Base-by-base conservation (phyloP, 1,140 invertebrate species). In the Carposina sasakii region DNA sequence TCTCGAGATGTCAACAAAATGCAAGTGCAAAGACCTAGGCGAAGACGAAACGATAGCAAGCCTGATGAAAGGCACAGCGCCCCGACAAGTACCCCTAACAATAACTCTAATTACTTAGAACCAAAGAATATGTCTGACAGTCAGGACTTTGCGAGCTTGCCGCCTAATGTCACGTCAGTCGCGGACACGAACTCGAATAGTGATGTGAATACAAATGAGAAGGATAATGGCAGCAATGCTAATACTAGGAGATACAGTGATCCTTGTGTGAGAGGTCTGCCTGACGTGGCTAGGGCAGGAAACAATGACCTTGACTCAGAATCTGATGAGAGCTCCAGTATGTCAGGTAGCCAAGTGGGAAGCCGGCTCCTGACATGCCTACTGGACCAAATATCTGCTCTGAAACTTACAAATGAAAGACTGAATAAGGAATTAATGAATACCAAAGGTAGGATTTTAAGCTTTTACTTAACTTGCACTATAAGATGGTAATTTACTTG, bases 361-460 rank as follows among this genome's bases (percentile, higher is more conserved):
- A 82, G 72, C 45, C 66, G 77, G 28, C 55, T 86, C 16, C 48
- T 86, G 21, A 69, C 72, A 45, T 85, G 76, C 54, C 71, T 86
- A 22, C 56, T 86, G 30, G 85, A 86, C 52, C 85, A 86, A 61
- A 86, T 86, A 56, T 57, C 74, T 44, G 60, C 73, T 21, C 57
- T 86, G 10, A 86, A 86, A 61, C 60, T 72, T 22, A 63, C 69
- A 36, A 86, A 86, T 71, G 77, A 81, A 59, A 79, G 76, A 69
- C 67, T 86, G 43, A 81, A 60, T 52, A 85, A 82, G 63, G 85
- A 85, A 28, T 65, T 86, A 64, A 61, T 74, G 44, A 81, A 85
- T 36, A 81, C 76, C 16, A 85, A 63, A 79, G 78, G 84, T 86
- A 57, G 70, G 68, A 63, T 16, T 6, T n/a, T 46, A 34, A n/a